A percentile compares a stretch with the other conserved stretches of the same genome.
Evolutionary conservation across 2,888 invertebrate species (phyloP).

Genomic region (Cheilosia grossa): DNA sequence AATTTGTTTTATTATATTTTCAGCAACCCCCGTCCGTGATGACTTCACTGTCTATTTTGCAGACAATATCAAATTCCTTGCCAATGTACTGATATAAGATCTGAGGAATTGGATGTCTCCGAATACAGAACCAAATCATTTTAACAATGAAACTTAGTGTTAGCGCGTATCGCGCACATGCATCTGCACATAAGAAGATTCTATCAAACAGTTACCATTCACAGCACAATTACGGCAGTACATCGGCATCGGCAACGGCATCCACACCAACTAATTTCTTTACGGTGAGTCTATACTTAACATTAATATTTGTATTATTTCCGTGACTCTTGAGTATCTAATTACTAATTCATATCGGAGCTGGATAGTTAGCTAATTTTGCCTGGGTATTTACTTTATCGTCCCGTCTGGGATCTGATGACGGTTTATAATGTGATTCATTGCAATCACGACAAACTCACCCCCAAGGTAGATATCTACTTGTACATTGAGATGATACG

Average conservation of each 20-base stretch:
- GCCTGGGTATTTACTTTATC: slow-evolving; percentile 44
- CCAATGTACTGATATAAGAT: slow-evolving; percentile 52
- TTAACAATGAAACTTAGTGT: slow-evolving; percentile 92
- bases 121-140: slow-evolving; percentile 65
- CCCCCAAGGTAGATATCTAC: background rate
- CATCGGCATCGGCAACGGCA: slow-evolving; percentile 87
- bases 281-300: slow-evolving; percentile 53
- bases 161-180: slow-evolving; percentile 94
- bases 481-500: background rate
- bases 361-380: slow-evolving; percentile 59
- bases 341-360: slow-evolving; percentile 48
- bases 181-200: slow-evolving; percentile 94
- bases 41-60: slow-evolving; percentile 33
- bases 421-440: slow-evolving; percentile 43
- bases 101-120: slow-evolving; percentile 67
- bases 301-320: background rate
- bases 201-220: slow-evolving; percentile 90
- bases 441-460: background rate
- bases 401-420: slow-evolving; percentile 6
- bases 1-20: slow-evolving; percentile 14
- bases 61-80: slow-evolving; percentile 46
- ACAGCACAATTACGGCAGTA: slow-evolving; percentile 90
- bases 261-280: slow-evolving; percentile 84
- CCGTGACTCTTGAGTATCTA: slow-evolving; percentile 42
- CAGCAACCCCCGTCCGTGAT: slow-evolving; percentile 42